Conservation (phyloP, 1,140 invertebrate species). For the Diabrotica virgifera region DNA sequence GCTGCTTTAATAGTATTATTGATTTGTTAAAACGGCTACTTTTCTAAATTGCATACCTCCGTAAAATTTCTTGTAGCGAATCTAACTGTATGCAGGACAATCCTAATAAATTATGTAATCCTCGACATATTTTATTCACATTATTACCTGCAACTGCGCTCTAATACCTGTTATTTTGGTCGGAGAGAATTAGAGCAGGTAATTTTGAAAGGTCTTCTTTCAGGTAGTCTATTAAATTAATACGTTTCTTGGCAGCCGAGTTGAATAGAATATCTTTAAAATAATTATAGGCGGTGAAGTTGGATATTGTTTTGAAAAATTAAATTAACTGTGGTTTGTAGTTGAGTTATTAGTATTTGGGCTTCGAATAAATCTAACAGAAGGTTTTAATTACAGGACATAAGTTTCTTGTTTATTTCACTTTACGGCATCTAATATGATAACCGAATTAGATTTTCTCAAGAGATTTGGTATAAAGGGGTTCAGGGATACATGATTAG, state of each 20-base stretch:
- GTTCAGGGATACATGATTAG: neutral
- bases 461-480: neutral
- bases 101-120: neutral
- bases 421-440: neutral
- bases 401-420: neutral
- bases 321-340: neutral
- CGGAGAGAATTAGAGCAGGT: neutral
- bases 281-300: neutral
- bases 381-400: neutral
- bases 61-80: too few relatives aligned
- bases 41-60: too few relatives aligned
- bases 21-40: too few relatives aligned
- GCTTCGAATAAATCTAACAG: neutral
- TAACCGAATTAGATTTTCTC: neutral
- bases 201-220: constrained; percentile 2
- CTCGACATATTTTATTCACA: neutral
- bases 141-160: neutral
- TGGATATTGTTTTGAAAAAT: constrained; percentile 3
- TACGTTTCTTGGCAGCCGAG: neutral
- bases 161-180: constrained; percentile 1
- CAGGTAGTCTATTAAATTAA: neutral
- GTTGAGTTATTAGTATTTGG: neutral
- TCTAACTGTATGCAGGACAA: neutral
- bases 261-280: neutral
- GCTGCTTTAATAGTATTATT: too few relatives aligned